Base-by-base conservation (phyloP, 2,797 vertebrate species). In the Mustela erminea region DNA sequence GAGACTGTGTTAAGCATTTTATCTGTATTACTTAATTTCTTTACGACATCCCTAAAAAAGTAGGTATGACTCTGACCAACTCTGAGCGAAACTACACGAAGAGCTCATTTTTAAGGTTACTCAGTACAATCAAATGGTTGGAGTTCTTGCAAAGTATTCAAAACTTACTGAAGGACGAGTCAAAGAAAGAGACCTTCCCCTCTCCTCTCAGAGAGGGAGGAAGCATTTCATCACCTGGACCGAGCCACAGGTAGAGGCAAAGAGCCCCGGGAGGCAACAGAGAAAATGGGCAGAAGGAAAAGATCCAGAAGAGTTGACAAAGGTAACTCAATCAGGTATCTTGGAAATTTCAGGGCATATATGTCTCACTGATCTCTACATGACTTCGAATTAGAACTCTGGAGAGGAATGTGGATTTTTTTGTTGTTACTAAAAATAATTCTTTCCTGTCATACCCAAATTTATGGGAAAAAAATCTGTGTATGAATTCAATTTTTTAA, bases 391-490 rank as follows among this genome's bases (percentile, higher is more conserved):
- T 88, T 85, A 74, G 46, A 93, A 97, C 92, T 89, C 13, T 43
- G 5, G 52, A 95, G 35, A 78, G 49, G 84, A 96, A 97, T 87
- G 58, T 84, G 74, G 38, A 54, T 8, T 18, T 77, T 77, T 56
- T 90, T 43, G 20, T 93, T 62, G 62, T 75, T 77, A 89, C 52
- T 85, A 93, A 93, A 96, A 95, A 93, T 58, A 96, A 93, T 46
- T 77, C 27, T 84, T 96, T 77, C 81, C 84, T 92, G 96, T 70
- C 75, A 92, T 90, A 94, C 32, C 46, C 68, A 88, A 93, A 18
- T n/a, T 52, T 84, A 75, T n/a, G 27, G 82, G 58, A 70, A 80
- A 54, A 70, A 70, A 68, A 64, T 3, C 6, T 96, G 74, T 90
- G 38, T 86, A 82, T 92, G 91, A 78, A 74, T 95, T 90, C 23